Percentiles rank a stretch among this genome's conserved stretches.
phyloP scores from a whole-genome alignment of 1,140 invertebrate species.

The Ostrea denselamellosa region DNA sequence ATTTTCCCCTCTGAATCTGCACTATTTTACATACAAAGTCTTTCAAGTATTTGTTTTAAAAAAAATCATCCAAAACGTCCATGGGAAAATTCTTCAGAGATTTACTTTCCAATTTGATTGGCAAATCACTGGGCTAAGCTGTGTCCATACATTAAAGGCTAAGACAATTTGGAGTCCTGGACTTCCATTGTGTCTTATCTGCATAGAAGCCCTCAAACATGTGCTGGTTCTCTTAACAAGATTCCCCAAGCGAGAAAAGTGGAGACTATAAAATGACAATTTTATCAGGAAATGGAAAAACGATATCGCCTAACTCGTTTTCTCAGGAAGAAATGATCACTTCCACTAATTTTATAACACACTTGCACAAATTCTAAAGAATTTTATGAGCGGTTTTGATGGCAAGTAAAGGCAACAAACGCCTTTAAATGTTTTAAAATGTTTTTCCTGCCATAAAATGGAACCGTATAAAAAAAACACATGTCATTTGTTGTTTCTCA shows the following conservation, averaged over 20 bases:
- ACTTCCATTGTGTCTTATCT: too few relatives aligned
- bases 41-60: too few relatives aligned
- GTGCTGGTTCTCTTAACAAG: not conserved
- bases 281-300: conserved; percentile 19
- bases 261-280: not conserved
- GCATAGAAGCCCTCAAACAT: too few relatives aligned
- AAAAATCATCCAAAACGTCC: too few relatives aligned
- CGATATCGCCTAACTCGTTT: not conserved
- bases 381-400: not conserved
- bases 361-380: not conserved
- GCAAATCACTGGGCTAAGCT: too few relatives aligned
- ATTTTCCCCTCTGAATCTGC: not conserved
- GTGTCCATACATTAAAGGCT: too few relatives aligned
- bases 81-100: too few relatives aligned
- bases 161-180: too few relatives aligned
- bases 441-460: not conserved
- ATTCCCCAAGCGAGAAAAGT: not conserved
- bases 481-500: too few relatives aligned
- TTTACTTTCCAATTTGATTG: too few relatives aligned
- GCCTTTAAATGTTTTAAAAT: not conserved
- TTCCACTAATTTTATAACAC: not conserved
- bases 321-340: not conserved
- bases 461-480: not conserved
- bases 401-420: not conserved
- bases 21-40: too few relatives aligned